Conservation (phyloP, 37 sponge, comb jelly and placozoan genomes). For the Cliona cf. orientalis region DNA sequence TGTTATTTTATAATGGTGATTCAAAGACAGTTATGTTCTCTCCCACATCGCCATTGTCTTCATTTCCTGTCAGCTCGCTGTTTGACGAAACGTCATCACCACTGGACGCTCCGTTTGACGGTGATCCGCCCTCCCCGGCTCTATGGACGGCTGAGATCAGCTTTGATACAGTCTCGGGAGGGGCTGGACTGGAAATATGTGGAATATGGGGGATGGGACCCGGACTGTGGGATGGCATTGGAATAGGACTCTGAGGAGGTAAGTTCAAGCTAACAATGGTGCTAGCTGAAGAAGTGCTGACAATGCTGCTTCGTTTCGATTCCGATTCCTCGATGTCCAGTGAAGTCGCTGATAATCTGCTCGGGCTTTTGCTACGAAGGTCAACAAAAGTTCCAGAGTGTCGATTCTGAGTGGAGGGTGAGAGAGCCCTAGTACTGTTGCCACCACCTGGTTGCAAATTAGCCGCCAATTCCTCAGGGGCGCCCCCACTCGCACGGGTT, state of each 20-base stretch:
- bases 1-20: no score
- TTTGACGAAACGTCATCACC: no score
- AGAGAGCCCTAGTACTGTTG: background rate
- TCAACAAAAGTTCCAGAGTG: conserved; percentile 15
- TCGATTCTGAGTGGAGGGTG: background rate
- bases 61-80: no score
- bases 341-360: background rate
- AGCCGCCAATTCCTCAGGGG: background rate
- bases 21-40: no score
- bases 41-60: no score
- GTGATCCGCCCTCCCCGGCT: background rate
- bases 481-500: no score
- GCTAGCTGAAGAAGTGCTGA: conserved; percentile 27
- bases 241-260: background rate
- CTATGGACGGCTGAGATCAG: no score
- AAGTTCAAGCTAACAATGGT: background rate
- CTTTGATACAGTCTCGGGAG: no score
- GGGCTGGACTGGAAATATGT: background rate
- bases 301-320: conserved; percentile 39
- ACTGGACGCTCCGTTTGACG: no score
- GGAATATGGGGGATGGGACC: background rate
- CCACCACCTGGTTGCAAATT: background rate
- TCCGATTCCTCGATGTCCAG: background rate
- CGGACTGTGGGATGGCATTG: background rate
- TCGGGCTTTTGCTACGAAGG: background rate